A percentile compares a stretch with the other conserved stretches of the same genome.
phyloP scores from a whole-genome alignment of 2,888 invertebrate genomes.

The Thecophora atra region DNA sequence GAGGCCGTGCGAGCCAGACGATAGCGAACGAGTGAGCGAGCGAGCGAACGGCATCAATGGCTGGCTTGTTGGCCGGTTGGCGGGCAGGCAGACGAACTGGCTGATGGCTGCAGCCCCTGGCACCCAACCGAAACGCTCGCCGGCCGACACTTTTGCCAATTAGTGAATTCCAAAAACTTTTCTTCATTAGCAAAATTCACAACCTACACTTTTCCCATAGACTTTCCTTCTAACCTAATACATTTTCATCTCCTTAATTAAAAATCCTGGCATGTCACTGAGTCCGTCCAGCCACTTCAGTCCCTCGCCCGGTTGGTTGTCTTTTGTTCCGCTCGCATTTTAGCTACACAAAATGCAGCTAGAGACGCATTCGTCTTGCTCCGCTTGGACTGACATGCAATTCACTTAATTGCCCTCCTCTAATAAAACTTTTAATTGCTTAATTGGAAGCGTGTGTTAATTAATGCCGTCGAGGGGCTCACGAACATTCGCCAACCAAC shows the following conservation, averaged over 20 bases:
- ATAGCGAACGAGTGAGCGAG: too few relatives aligned
- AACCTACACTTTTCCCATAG: conserved; percentile 61
- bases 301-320: background rate
- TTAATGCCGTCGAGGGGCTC: conserved; percentile 42
- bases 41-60: too few relatives aligned
- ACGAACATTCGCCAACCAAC: conserved; percentile 35
- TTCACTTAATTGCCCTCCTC: conserved; percentile 47
- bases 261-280: conserved; percentile 56
- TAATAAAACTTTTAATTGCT: conserved; percentile 59
- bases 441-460: conserved; percentile 57
- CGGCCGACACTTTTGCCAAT: conserved; percentile 53
- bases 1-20: too few relatives aligned
- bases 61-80: too few relatives aligned
- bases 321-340: conserved; percentile 28
- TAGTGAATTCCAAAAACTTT: conserved; percentile 57
- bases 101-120: too few relatives aligned
- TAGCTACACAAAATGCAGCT: conserved; percentile 8
- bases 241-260: conserved; percentile 64
- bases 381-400: conserved; percentile 33
- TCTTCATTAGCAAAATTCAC: conserved; percentile 63
- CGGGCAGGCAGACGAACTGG: too few relatives aligned
- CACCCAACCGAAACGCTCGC: background rate
- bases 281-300: conserved; percentile 24
- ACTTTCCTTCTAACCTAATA: conserved; percentile 63
- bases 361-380: conserved; percentile 7